phyloP scores from a whole-genome alignment of 92 coral and sea anemone species.

The Virgularia gustaviana region DNA sequence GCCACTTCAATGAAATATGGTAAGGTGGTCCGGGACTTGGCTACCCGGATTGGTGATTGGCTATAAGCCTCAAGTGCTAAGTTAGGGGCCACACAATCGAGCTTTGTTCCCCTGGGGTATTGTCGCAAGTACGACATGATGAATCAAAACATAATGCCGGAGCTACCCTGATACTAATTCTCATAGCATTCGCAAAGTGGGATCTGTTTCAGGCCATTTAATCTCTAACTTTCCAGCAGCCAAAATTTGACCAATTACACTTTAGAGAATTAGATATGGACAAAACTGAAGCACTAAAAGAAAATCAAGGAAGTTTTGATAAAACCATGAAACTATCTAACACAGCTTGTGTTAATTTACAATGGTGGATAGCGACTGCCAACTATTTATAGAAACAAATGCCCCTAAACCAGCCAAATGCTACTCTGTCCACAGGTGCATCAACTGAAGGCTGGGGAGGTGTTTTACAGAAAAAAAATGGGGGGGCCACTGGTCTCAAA shows the following conservation, averaged over 20 bases:
- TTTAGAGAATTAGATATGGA: constrained; percentile 49
- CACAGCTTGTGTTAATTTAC: constrained; percentile 37
- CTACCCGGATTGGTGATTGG: no score
- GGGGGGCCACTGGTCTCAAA: constrained; percentile 62
- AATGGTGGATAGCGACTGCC: constrained; percentile 50
- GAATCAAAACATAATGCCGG: no score
- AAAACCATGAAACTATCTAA: constrained; percentile 36
- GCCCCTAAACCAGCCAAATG: constrained; percentile 22
- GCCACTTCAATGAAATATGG: no score
- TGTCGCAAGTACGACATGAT: no score
- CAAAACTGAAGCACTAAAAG: constrained; percentile 52
- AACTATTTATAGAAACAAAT: constrained; percentile 24
- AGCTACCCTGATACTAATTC: no score
- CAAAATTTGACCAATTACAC: constrained; percentile 54
- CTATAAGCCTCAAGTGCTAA: no score
- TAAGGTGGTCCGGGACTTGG: no score
- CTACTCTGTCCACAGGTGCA: constrained; percentile 44
- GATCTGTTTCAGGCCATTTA: constrained; percentile 24
- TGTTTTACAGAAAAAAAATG: constrained; percentile 7
- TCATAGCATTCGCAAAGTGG: constrained; percentile 35
- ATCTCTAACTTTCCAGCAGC: constrained; percentile 45
- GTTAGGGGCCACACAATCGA: no score
- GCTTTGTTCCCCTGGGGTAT: no score
- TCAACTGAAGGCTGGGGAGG: constrained; percentile 47
- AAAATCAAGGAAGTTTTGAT: constrained; percentile 56